Conservation (phyloP, 2,797 vertebrate species). For the Fundulus diaphanus region DNA sequence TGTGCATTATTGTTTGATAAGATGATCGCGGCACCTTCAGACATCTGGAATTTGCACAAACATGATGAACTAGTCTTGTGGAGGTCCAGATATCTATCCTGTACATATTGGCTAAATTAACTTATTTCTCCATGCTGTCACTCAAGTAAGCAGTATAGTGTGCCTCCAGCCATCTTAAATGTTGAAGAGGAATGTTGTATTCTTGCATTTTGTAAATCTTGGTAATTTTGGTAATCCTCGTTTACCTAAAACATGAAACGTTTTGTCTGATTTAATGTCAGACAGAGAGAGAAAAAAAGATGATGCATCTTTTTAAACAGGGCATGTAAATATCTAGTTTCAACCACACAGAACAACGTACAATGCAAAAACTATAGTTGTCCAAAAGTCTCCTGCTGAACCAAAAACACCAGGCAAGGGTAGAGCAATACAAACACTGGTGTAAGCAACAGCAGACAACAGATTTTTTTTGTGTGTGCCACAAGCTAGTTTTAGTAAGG, state of each 20-base stretch:
- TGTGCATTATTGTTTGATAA: background rate
- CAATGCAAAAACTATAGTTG: background rate
- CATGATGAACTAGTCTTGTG: background rate
- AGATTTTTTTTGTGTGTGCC: background rate
- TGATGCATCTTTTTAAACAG: background rate
- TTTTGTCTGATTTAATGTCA: background rate
- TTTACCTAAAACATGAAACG: background rate
- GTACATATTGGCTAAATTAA: background rate
- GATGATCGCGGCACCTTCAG: background rate
- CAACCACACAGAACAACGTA: background rate
- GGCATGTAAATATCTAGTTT: background rate
- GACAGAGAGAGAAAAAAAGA: background rate
- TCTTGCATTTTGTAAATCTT: background rate
- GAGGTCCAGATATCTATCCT: background rate
- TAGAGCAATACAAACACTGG: background rate
- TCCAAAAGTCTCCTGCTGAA: background rate
- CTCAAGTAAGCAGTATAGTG: background rate
- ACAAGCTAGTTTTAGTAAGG: slow-evolving; percentile 5
- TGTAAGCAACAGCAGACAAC: slow-evolving; percentile 6
- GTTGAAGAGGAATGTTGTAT: background rate
- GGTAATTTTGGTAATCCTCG: background rate
- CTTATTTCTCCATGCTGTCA: background rate
- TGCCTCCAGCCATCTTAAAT: background rate
- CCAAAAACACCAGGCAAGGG: background rate
- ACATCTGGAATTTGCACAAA: background rate